These are phyloP conservation scores for Urocolius indicus DNA, from an alignment of 2,113 vertebrate genomes.

Conservation along the genomic window DNA sequence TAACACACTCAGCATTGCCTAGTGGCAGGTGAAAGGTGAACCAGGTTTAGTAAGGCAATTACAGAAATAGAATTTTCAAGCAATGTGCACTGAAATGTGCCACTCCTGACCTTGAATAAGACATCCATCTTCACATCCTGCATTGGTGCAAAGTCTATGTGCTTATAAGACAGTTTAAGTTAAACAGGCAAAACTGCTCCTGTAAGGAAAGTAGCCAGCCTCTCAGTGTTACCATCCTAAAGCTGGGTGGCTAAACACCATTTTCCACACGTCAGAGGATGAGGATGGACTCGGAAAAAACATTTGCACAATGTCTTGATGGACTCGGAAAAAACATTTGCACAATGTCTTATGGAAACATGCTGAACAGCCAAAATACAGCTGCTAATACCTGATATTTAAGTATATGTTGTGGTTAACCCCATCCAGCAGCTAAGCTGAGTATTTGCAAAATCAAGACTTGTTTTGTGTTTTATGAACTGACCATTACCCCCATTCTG, in stretches of 20 bases:
- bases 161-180: neutral
- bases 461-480: neutral
- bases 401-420: neutral
- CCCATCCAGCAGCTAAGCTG: neutral
- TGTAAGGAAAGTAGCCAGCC: neutral
- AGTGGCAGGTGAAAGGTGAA: neutral
- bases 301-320: neutral
- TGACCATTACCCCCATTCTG: neutral
- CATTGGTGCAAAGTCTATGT: neutral
- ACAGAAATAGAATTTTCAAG: neutral
- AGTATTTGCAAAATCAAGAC: neutral
- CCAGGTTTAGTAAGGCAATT: neutral
- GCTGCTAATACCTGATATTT: neutral
- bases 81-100: neutral
- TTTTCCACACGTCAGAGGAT: neutral
- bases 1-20: neutral
- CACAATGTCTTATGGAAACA: neutral
- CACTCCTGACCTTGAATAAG: neutral
- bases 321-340: neutral
- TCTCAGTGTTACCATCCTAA: neutral
- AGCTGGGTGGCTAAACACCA: neutral
- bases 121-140: neutral
- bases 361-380: neutral
- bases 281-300: neutral
- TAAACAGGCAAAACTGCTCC: neutral